Conservation (phyloP, 2,113 vertebrate species). For the Poecilia latipinna region DNA sequence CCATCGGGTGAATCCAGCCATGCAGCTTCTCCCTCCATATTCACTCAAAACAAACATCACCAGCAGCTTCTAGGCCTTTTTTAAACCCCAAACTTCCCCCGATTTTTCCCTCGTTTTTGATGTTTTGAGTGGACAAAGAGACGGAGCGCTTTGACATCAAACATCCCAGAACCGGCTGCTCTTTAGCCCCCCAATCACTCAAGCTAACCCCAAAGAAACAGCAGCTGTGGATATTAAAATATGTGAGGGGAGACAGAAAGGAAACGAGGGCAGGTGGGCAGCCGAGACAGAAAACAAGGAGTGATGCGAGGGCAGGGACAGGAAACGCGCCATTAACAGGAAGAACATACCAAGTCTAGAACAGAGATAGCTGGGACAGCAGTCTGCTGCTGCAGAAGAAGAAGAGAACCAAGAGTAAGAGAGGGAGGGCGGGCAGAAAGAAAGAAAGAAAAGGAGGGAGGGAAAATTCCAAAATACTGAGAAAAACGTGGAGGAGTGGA, state of each 20-base stretch:
- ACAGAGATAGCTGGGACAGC: slow-evolving; percentile 99
- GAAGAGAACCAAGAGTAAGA: slow-evolving; percentile 63
- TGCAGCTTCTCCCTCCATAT: slow-evolving; percentile 60
- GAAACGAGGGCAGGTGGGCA: slow-evolving; percentile 68
- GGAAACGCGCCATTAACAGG: slow-evolving; percentile 74
- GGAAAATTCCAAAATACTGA: slow-evolving; percentile 31
- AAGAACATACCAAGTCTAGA: slow-evolving; percentile 99
- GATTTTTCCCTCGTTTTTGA: slow-evolving; percentile 7
- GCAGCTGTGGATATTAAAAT: slow-evolving; percentile 53
- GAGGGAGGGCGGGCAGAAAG: slow-evolving; percentile 16
- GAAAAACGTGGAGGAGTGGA: background rate
- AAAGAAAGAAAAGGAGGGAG: background rate
- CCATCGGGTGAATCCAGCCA: slow-evolving; percentile 57
- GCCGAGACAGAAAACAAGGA: slow-evolving; percentile 81
- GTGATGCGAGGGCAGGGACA: slow-evolving; percentile 75
- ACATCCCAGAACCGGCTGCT: slow-evolving; percentile 42
- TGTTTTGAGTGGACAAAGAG: slow-evolving; percentile 71
- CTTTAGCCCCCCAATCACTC: slow-evolving; percentile 25
- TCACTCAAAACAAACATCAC: slow-evolving; percentile 56
- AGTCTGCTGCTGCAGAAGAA: slow-evolving; percentile 93
- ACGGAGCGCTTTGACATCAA: slow-evolving; percentile 48
- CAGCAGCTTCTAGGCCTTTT: background rate
- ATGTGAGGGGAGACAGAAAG: slow-evolving; percentile 61
- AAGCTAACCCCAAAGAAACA: slow-evolving; percentile 30
- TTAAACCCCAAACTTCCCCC: background rate